A percentile compares a stretch with the other conserved stretches of the same genome.
Evolutionary conservation across 2,113 vertebrate species (phyloP).

Genomic region (Lampris incognitus): DNA sequence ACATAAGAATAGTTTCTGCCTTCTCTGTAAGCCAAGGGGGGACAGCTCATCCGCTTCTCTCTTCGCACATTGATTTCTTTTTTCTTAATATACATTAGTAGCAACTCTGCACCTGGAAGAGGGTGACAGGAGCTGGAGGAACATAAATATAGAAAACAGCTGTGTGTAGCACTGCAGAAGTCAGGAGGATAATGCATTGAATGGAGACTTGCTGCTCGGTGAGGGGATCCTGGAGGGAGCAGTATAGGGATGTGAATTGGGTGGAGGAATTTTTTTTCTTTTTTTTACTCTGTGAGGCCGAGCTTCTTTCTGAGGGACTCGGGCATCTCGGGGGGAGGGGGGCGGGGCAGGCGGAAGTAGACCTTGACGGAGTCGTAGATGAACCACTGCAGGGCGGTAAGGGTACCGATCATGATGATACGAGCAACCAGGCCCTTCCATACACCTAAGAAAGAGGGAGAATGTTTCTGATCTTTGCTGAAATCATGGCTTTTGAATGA

Average conservation of each 20-base stretch:
- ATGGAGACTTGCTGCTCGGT: background rate
- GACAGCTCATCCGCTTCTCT: conserved; percentile 24
- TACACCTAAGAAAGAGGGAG: conserved; percentile 85
- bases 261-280: background rate
- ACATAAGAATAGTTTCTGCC: conserved; percentile 45
- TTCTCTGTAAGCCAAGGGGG: conserved; percentile 12
- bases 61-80: background rate
- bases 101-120: conserved; percentile 21
- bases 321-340: conserved; percentile 98
- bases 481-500: too few relatives aligned
- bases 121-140: conserved; percentile 28
- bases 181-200: conserved; percentile 2
- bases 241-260: background rate
- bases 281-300: conserved; percentile 88
- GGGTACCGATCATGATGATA: conserved; percentile 99
- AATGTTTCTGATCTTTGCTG: too few relatives aligned
- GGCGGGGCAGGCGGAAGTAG: conserved; percentile 97
- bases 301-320: conserved; percentile 99
- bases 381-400: conserved; percentile 99
- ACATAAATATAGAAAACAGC: conserved; percentile 79
- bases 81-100: conserved; percentile 61
- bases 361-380: conserved; percentile 99
- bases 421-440: conserved; percentile 98
- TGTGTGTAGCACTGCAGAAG: conserved; percentile 28
- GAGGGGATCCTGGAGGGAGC: background rate